Evolutionary conservation across 64 coral and sea anemone species (phyloP).

Genomic region (Actinia tenebrosa): DNA sequence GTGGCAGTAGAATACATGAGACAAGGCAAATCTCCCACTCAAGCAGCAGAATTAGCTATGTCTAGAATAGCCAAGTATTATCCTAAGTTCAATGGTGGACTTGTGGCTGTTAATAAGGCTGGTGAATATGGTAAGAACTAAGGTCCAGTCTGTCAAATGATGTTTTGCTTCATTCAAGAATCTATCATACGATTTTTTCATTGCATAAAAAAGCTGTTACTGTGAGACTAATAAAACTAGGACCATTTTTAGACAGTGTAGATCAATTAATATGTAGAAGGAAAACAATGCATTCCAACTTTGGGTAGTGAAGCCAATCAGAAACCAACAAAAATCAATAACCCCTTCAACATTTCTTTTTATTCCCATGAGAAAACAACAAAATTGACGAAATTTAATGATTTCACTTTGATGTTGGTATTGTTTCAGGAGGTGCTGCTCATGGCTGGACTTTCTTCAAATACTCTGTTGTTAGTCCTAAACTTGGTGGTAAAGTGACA

Average conservation of each 20-base stretch:
- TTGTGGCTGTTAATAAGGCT: constrained; percentile 61
- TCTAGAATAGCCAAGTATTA: constrained; percentile 66
- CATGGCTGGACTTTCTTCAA: constrained; percentile 68
- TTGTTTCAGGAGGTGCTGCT: constrained; percentile 48
- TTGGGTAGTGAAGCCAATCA: too few species aligned
- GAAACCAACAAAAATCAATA: too few species aligned
- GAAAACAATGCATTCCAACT: too few species aligned
- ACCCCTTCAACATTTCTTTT: too few species aligned
- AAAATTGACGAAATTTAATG: background rate
- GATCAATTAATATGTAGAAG: too few species aligned
- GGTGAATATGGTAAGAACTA: constrained; percentile 59
- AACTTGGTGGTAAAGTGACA: constrained; percentile 42
- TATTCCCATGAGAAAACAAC: too few species aligned
- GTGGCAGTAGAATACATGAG: constrained; percentile 76
- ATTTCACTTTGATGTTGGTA: background rate
- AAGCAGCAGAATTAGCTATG: constrained; percentile 53
- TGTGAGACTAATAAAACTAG: too few species aligned
- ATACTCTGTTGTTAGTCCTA: constrained; percentile 68
- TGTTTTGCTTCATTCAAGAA: too few species aligned
- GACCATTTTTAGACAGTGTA: too few species aligned
- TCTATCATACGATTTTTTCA: too few species aligned
- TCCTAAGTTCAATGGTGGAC: constrained; percentile 57
- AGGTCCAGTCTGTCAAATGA: too few species aligned
- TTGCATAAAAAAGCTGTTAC: too few species aligned
- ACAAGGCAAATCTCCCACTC: constrained; percentile 55